Percentiles rank a stretch among this genome's conserved stretches.
These are phyloP conservation scores for Natator depressus DNA, from an alignment of 2,113 vertebrate species.

Conservation along the genomic window DNA sequence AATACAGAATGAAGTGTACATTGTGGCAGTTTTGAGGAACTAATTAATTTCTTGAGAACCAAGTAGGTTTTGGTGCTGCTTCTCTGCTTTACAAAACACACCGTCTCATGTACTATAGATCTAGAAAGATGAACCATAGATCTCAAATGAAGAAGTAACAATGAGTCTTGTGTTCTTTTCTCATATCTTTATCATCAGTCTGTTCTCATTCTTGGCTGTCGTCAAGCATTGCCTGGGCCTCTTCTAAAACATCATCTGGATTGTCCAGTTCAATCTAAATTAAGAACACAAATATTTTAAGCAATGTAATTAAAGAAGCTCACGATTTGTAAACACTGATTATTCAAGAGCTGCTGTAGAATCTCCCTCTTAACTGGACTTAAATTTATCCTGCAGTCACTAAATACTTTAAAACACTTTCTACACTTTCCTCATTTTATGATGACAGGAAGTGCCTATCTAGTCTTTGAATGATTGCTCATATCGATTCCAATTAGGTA, in stretches of 20 bases:
- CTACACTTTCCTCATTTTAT: background rate
- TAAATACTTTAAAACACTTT: background rate
- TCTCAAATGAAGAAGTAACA: background rate
- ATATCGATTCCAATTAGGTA: too few species aligned
- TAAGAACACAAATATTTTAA: background rate
- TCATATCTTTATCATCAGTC: background rate
- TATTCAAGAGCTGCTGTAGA: background rate
- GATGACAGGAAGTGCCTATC: background rate
- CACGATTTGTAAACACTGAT: slow-evolving; percentile 22
- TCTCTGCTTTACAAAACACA: background rate
- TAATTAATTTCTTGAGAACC: background rate
- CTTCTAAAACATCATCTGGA: slow-evolving; percentile 77
- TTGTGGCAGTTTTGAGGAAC: background rate
- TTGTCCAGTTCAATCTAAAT: slow-evolving; percentile 84
- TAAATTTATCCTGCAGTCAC: background rate
- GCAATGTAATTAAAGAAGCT: background rate
- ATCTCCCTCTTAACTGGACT: background rate
- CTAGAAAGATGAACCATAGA: background rate
- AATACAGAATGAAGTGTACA: background rate
- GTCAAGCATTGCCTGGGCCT: slow-evolving; percentile 62
- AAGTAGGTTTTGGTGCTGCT: too few species aligned
- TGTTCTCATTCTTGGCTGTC: slow-evolving; percentile 8
- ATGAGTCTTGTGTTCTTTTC: rapidly evolving
- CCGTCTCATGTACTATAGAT: rapidly evolving
- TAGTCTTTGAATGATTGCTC: too few species aligned